Conservation (phyloP, 2,113 vertebrate species). For the Hemicordylus capensis region DNA sequence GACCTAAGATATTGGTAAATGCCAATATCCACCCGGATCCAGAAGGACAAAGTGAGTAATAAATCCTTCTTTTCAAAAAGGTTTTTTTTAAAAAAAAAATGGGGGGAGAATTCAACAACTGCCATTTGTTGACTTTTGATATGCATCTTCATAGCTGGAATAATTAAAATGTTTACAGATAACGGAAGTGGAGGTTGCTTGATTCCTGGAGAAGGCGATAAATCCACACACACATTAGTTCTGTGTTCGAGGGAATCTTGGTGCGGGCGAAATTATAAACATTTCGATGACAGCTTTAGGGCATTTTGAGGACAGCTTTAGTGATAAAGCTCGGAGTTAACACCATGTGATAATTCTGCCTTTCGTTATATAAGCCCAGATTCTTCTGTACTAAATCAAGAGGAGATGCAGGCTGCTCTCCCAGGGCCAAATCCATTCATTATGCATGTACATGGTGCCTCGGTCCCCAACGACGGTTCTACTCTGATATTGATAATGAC, state of each 20-base stretch:
- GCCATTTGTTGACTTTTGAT: constrained; percentile 48
- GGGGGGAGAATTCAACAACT: neutral
- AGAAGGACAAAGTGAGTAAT: neutral
- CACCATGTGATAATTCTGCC: constrained; percentile 85
- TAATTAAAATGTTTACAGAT: constrained; percentile 60
- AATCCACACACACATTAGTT: constrained; percentile 42
- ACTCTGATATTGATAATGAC: constrained; percentile 85
- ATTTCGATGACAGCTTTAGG: constrained; percentile 78
- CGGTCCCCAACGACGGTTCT: constrained; percentile 63
- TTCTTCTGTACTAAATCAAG: constrained; percentile 82
- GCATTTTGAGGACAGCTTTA: constrained; percentile 72
- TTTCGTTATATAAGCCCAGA: constrained; percentile 79
- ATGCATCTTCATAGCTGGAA: constrained; percentile 44
- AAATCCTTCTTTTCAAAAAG: neutral
- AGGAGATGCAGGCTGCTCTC: constrained; percentile 84
- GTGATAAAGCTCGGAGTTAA: constrained; percentile 74
- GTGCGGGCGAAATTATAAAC: constrained; percentile 64
- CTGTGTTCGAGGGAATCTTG: constrained; percentile 54
- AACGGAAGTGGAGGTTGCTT: constrained; percentile 41
- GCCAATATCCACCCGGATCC: neutral
- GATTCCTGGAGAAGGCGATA: constrained; percentile 48
- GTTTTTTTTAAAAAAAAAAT: constrained; percentile 32
- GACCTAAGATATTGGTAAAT: neutral
- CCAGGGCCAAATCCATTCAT: constrained; percentile 88
- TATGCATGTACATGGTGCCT: constrained; percentile 89